phyloP scores from a whole-genome alignment of 2,888 invertebrate species.

The Thera obeliscata region DNA sequence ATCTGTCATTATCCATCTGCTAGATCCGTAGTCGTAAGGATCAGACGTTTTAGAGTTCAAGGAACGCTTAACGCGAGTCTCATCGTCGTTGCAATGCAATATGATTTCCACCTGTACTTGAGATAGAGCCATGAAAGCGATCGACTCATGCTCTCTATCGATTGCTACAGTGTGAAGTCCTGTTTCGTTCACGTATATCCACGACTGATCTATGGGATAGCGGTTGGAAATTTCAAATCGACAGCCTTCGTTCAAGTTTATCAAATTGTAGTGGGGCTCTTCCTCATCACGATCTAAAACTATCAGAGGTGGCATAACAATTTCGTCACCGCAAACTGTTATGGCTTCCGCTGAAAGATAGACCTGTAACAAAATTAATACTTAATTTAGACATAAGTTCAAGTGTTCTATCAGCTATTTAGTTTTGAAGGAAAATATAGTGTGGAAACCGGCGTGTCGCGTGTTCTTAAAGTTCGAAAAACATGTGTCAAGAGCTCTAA shows the following conservation, averaged over 20 bases:
- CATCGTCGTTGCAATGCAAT: constrained; percentile 61
- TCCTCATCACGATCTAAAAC: constrained; percentile 74
- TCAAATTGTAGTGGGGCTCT: constrained; percentile 60
- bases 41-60: constrained; percentile 52
- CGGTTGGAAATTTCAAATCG: constrained; percentile 62
- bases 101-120: constrained; percentile 77
- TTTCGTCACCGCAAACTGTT: constrained; percentile 54
- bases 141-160: constrained; percentile 75
- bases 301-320: constrained; percentile 65
- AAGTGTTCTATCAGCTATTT: too few species aligned
- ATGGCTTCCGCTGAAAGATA: constrained; percentile 60
- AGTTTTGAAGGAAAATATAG: too few species aligned
- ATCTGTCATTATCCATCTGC: constrained; percentile 73
- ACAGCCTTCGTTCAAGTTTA: constrained; percentile 61
- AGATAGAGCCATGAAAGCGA: constrained; percentile 76
- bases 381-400: not conserved
- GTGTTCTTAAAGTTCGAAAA: too few species aligned
- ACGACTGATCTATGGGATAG: constrained; percentile 71
- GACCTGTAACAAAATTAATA: constrained; percentile 52
- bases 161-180: constrained; percentile 68
- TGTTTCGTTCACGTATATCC: constrained; percentile 70
- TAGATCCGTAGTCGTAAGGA: constrained; percentile 67
- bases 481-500: too few species aligned
- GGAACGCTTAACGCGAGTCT: constrained; percentile 60
- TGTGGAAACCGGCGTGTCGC: too few species aligned